phyloP scores from a whole-genome alignment of 2,888 invertebrate species.

The Micropterix aruncella region DNA sequence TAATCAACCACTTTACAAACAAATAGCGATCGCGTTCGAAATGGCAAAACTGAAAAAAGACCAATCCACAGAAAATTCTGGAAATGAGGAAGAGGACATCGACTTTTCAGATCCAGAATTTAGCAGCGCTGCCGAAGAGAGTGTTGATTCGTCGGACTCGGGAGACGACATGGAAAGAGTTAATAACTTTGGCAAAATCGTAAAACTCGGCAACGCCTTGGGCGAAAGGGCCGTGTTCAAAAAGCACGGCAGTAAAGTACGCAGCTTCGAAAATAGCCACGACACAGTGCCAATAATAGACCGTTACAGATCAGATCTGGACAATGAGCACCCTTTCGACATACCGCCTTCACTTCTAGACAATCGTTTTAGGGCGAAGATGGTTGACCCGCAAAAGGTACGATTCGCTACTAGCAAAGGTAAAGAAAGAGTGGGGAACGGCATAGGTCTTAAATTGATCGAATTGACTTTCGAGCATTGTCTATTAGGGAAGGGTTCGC shows the following conservation, averaged over 20 bases:
- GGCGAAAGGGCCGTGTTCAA: conserved; percentile 25
- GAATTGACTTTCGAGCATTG: conserved; percentile 28
- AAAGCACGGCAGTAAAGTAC: conserved; percentile 19
- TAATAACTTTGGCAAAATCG: conserved; percentile 21
- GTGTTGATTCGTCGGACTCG: conserved; percentile 11
- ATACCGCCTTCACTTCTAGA: conserved; percentile 20
- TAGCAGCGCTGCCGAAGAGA: background rate
- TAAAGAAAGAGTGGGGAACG: conserved; percentile 8
- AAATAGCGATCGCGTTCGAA: background rate
- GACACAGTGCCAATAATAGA: conserved; percentile 27
- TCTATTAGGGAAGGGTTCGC: conserved; percentile 31
- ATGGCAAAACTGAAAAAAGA: background rate
- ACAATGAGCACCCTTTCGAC: conserved; percentile 12
- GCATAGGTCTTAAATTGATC: conserved; percentile 28
- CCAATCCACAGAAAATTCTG: background rate
- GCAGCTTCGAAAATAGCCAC: conserved; percentile 26
- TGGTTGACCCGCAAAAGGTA: background rate
- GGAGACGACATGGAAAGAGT: conserved; percentile 7
- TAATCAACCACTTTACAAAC: background rate
- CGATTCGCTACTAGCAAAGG: conserved; percentile 4
- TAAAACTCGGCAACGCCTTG: conserved; percentile 30
- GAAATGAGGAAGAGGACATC: background rate
- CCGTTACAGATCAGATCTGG: conserved; percentile 23
- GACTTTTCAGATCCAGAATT: background rate
- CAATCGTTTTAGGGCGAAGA: background rate